Evolutionary conservation across 2,797 vertebrate species (phyloP), one percentile per base, ranked within the genome.

Genomic region (Syngnathus acus): DNA sequence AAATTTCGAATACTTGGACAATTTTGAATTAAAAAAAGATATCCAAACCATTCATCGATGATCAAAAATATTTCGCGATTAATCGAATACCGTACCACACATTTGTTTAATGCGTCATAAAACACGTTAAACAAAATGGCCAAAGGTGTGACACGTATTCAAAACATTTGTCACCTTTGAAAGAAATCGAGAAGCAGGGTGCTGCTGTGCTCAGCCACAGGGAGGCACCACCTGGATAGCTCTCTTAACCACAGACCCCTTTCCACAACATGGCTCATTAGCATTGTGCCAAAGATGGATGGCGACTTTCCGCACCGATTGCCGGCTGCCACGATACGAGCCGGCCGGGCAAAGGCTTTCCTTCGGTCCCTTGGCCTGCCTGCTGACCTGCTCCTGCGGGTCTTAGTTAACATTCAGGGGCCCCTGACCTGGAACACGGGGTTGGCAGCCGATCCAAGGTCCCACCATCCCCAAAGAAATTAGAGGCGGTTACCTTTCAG

Each of bases 321-420:
- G 86, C 80, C 74, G 83, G 85, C 87, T 73, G 45, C 84, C 82
- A 80, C 81, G 82, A 82, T 70, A 78, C 64, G 80, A 87, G 79
- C 80, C 75, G 72, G 79, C 80, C 75, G 72, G 78, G 74, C 76
- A 66, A 78, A 53, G 75, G 79, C 67, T 84, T 73, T 88, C 76
- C 78, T 83, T 71, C 37, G 82, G 82, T 92, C 88, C 89, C 89
- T 82, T 78, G 89, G 88, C 85, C 88, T 86, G 84, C 81, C 67
- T 82, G 77, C 86, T 90, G 87, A 88, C 90, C 91, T 86, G 88
- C 86, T 88, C 89, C 88, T 90, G 50, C 60, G 91, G 86, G 85
- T 90, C 83, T 93, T 93, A 92, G 89, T 93, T 93, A 93, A 93
- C 90, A 90, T 89, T 89, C 89, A 93, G 76, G 71, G 84, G 88